A percentile compares a stretch with the other conserved stretches of the same genome.
These are phyloP conservation scores for Chrysopa pallens DNA, from an alignment of 1,140 invertebrate genomes.

Conservation along the genomic window DNA sequence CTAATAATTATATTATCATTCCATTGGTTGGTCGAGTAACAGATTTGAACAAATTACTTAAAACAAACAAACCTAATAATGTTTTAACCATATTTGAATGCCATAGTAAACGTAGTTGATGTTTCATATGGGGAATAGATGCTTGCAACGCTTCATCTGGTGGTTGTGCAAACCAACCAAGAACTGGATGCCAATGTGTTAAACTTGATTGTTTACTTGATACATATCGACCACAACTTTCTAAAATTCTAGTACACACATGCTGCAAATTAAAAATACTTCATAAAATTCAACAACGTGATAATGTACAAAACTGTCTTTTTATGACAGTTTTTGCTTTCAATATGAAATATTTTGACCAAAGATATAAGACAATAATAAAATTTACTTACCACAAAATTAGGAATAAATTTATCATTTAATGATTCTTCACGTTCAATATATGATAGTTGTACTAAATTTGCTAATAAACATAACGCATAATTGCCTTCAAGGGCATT, in stretches of 20 bases:
- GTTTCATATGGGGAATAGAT: conserved; percentile 59
- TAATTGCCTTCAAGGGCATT: conserved; percentile 78
- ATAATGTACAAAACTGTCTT: neutral
- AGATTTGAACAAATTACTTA: neutral
- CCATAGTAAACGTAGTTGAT: conserved; percentile 76
- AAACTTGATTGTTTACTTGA: conserved; percentile 71
- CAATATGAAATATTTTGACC: conserved; percentile 1
- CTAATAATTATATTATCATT: too few species aligned
- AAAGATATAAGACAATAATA: neutral
- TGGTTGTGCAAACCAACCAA: conserved; percentile 90
- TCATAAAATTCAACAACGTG: neutral
- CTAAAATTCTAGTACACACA: conserved; percentile 60
- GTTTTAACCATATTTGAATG: conserved; percentile 31
- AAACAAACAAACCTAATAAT: conserved; percentile 18
- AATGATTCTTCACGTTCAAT: conserved; percentile 44
- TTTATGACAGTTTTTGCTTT: neutral
- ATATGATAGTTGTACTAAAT: conserved; percentile 55
- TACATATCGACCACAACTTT: conserved; percentile 72
- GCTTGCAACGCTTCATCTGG: conserved; percentile 70
- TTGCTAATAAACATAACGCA: conserved; percentile 67
- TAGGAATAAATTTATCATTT: conserved; percentile 40
- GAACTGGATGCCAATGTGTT: conserved; percentile 91
- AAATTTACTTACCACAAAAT: conserved; percentile 40
- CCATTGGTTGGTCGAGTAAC: too few species aligned
- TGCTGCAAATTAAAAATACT: conserved; percentile 29